Evolutionary conservation across 2,888 invertebrate genomes (phyloP).

Genomic region (Atrina japonica): DNA sequence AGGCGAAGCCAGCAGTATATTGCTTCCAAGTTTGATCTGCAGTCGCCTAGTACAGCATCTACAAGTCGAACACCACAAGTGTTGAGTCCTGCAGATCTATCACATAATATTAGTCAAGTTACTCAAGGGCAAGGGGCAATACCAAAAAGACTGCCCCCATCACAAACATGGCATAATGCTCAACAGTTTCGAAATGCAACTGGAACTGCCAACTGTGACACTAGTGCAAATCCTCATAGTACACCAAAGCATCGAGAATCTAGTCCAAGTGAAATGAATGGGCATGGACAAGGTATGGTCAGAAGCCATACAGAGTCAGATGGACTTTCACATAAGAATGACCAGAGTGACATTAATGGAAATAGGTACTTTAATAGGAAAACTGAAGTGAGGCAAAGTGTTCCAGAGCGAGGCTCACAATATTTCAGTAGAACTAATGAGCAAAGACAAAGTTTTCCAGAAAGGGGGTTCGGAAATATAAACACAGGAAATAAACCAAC

Average conservation of each 20-base stretch:
- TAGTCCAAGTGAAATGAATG: constrained; percentile 52
- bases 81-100: constrained; percentile 34
- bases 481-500: constrained; percentile 43
- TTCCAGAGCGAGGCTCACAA: constrained; percentile 12
- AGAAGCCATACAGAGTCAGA: constrained; percentile 24
- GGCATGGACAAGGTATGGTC: constrained; percentile 17
- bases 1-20: constrained; percentile 17
- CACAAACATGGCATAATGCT: constrained; percentile 54
- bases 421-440: constrained; percentile 19
- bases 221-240: constrained; percentile 32
- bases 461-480: constrained; percentile 63
- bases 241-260: constrained; percentile 34
- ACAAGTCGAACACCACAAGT: not conserved
- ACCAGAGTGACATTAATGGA: not conserved
- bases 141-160: constrained; percentile 56
- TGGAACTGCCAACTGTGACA: constrained; percentile 13
- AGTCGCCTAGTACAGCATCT: constrained; percentile 24
- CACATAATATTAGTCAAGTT: constrained; percentile 21
- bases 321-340: constrained; percentile 7
- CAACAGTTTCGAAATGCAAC: constrained; percentile 32
- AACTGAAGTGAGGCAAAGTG: constrained; percentile 16
- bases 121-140: constrained; percentile 51
- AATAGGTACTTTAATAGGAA: not conserved
- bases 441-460: constrained; percentile 60
- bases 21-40: constrained; percentile 28